These are phyloP conservation scores for Yponomeuta evonymella DNA, from an alignment of 2,888 invertebrate genomes.

Conservation along the genomic window DNA sequence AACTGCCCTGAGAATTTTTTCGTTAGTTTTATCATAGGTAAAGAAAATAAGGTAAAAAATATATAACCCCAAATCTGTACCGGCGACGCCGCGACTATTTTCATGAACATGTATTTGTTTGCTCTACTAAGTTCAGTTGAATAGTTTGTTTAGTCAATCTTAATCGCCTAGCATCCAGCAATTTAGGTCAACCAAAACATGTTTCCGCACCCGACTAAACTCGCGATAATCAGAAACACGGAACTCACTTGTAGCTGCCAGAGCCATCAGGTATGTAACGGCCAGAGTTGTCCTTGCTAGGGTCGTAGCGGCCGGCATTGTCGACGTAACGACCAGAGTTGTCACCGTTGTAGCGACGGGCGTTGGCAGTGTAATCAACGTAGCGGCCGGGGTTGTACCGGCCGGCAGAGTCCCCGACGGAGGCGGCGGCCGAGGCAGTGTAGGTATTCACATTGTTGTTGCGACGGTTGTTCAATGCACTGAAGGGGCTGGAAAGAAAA, in stretches of 20 bases:
- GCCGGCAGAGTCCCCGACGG: not conserved
- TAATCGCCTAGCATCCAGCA: constrained; percentile 12
- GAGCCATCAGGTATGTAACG: constrained; percentile 44
- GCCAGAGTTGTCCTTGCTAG: constrained; percentile 39
- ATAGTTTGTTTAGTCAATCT: too few species aligned
- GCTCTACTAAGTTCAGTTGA: too few species aligned
- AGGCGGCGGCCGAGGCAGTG: not conserved
- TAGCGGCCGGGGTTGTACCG: constrained; percentile 27
- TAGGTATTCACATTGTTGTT: not conserved
- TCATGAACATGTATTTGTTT: too few species aligned
- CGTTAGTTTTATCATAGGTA: too few species aligned
- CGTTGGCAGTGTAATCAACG: constrained; percentile 29
- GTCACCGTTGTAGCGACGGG: constrained; percentile 30
- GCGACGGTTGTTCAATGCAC: not conserved
- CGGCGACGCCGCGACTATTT: too few species aligned
- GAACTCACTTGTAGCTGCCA: constrained; percentile 55
- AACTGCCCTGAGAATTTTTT: too few species aligned
- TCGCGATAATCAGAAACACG: not conserved
- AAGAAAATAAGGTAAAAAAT: too few species aligned
- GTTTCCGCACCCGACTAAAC: constrained; percentile 1
- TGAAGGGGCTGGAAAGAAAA: constrained; percentile 15
- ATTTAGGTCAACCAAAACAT: constrained; percentile 15
- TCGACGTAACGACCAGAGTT: constrained; percentile 38
- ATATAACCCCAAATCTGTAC: too few species aligned
- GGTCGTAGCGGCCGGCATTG: constrained; percentile 17